phyloP scores from a whole-genome alignment of 2,888 invertebrate species.

The Pollenia griseotomentosa region DNA sequence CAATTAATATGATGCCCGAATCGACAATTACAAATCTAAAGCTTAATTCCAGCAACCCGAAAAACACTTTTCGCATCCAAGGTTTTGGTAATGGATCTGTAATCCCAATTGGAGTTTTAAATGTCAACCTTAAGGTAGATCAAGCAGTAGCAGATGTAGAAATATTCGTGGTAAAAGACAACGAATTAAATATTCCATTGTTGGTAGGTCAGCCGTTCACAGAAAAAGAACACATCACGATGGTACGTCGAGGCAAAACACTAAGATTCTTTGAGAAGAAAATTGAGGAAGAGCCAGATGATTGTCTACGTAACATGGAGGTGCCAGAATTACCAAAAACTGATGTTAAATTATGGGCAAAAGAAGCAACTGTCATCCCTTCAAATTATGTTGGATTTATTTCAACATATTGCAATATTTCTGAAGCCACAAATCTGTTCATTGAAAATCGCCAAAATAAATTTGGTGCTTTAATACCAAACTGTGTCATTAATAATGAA shows the following conservation, averaged over 20 bases:
- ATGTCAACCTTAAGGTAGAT: constrained; percentile 50
- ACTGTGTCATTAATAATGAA: constrained; percentile 46
- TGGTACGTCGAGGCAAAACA: constrained; percentile 61
- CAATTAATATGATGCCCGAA: constrained; percentile 53
- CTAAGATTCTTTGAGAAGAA: constrained; percentile 62
- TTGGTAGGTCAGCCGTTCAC: constrained; percentile 65
- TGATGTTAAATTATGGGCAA: constrained; percentile 60
- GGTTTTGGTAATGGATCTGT: constrained; percentile 60
- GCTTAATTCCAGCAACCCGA: constrained; percentile 17
- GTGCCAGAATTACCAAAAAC: constrained; percentile 52
- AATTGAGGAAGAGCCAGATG: constrained; percentile 52
- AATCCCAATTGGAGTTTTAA: constrained; percentile 55
- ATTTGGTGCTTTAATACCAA: constrained; percentile 52
- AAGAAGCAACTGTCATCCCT: constrained; percentile 63
- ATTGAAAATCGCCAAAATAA: constrained; percentile 53
- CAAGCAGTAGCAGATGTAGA: constrained; percentile 53
- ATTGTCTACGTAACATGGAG: constrained; percentile 55
- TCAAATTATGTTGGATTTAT: constrained; percentile 66
- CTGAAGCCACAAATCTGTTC: constrained; percentile 25
- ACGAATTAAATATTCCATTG: constrained; percentile 53
- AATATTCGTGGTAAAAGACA: constrained; percentile 60
- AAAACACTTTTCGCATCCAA: constrained; percentile 24
- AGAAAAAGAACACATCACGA: constrained; percentile 62
- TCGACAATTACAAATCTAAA: constrained; percentile 41
- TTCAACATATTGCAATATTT: constrained; percentile 21